These are phyloP conservation scores for Neoarius graeffei DNA, from an alignment of 2,113 vertebrate species.

Conservation along the genomic window DNA sequence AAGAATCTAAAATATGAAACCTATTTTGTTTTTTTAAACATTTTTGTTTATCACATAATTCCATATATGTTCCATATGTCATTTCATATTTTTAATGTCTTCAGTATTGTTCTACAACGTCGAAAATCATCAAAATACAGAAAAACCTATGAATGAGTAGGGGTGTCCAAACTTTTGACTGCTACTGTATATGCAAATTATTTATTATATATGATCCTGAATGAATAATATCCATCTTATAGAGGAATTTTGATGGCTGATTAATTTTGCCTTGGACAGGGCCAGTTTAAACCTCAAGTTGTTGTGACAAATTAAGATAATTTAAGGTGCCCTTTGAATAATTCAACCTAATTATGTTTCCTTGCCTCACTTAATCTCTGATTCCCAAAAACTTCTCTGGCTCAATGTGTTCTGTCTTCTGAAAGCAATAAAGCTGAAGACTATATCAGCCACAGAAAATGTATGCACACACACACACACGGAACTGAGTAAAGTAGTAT, in stretches of 20 bases:
- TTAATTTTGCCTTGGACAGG: constrained; percentile 54
- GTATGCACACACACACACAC: no score
- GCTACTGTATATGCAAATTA: not conserved
- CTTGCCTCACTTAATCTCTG: constrained; percentile 60
- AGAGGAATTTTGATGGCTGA: constrained; percentile 46
- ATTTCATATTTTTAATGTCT: no score
- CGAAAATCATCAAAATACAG: no score
- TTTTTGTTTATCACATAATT: no score
- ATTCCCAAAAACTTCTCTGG: not conserved
- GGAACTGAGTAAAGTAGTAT: no score
- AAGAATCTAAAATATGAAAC: no score
- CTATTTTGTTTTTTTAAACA: no score
- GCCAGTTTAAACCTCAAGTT: constrained; percentile 62
- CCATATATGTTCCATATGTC: no score
- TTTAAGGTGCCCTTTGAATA: constrained; percentile 62
- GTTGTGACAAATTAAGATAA: constrained; percentile 61
- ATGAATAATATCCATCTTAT: constrained; percentile 31
- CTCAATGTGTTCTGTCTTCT: not conserved
- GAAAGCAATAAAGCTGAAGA: constrained; percentile 7
- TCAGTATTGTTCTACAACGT: no score
- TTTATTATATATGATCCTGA: not conserved
- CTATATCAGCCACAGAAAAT: no score
- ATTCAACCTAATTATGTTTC: constrained; percentile 67
- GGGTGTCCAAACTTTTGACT: no score
- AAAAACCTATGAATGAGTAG: no score